These are phyloP conservation scores for Ophion costatus DNA, from an alignment of 2,888 invertebrate genomes.

Conservation along the genomic window DNA sequence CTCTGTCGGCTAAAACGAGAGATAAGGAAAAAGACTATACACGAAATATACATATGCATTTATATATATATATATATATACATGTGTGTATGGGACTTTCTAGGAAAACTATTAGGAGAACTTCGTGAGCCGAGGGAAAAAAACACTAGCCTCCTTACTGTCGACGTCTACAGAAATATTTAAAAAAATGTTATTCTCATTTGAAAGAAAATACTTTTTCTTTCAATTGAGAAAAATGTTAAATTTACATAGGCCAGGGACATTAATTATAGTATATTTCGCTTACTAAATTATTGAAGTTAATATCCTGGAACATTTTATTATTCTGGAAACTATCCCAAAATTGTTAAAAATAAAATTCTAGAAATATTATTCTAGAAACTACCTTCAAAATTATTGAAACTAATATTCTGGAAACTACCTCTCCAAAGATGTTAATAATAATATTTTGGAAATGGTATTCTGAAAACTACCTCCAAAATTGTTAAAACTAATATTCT, in stretches of 20 bases:
- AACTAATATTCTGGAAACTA: not conserved
- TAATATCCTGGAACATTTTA: too few species aligned
- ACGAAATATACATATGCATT: constrained; percentile 29
- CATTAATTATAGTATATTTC: not conserved
- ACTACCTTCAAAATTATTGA: not conserved
- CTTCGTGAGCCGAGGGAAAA: not conserved
- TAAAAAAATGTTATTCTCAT: too few species aligned
- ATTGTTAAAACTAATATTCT: not conserved
- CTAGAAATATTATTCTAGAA: not conserved
- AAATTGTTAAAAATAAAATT: not conserved
- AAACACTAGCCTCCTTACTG: not conserved
- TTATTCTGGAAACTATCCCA: not conserved
- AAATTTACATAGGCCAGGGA: not conserved
- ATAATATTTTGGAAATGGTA: not conserved
- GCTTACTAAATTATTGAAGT: not conserved
- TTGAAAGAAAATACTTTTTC: too few species aligned
- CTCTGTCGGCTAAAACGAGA: constrained; percentile 61
- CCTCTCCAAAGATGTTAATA: not conserved
- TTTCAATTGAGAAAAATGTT: too few species aligned
- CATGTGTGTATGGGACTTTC: constrained; percentile 6
- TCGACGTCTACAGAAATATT: too few species aligned
- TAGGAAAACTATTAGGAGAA: not conserved
- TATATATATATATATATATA: constrained; percentile 16
- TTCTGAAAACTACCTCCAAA: too few species aligned
- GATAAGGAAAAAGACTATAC: constrained; percentile 62